Base-by-base conservation (phyloP, 2,113 vertebrate species). In the Argyrosomus japonicus region DNA sequence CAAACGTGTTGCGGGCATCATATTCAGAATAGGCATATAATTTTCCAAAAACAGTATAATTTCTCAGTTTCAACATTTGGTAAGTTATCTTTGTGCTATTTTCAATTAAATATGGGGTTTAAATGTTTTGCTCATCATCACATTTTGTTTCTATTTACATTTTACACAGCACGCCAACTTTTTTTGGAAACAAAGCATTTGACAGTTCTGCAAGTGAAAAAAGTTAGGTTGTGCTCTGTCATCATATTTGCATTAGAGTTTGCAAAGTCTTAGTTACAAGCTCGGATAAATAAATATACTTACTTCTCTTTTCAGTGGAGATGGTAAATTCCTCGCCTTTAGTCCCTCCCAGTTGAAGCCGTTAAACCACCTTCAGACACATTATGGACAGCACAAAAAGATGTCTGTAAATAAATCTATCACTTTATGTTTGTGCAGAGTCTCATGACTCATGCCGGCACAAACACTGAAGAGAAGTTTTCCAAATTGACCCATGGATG, bases 281-380 rank as follows among this genome's bases (percentile, higher is more conserved):
- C 21, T 3, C 57, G n/a, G 2, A 53, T 63, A 51, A 8, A n/a
- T 14, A 15, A 32, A 15, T 10, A 14, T 9, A 75, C 91, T 92
- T 73, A 98, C 97, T 93, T 97, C 96, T 96, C 96, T 95, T 88
- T 95, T 97, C 74, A 98, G 96, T 68, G 97, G 97, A 0, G 97
- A 98, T 1, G 84, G 78, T 68, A 97, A 87, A 67, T 81, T 97
- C 87, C 96, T 94, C 3, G 87, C 92, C 92, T 96, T 96, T 88
- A 98, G 90, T 36, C 96, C 97, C 68, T 96, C 96, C 97, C 97
- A 99, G 82, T 97, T 98, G 90, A 99, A 99, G 60, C 96, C 96
- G 82, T 95, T 97, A 88, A 98, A 95, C 97, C 97, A 99, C 89
- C 97, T 98, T 83, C 67, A 82, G 45, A 90, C 40, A 45, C 45